These are phyloP conservation scores for Lophius americanus DNA, from an alignment of 2,797 vertebrate species.

Conservation along the genomic window DNA sequence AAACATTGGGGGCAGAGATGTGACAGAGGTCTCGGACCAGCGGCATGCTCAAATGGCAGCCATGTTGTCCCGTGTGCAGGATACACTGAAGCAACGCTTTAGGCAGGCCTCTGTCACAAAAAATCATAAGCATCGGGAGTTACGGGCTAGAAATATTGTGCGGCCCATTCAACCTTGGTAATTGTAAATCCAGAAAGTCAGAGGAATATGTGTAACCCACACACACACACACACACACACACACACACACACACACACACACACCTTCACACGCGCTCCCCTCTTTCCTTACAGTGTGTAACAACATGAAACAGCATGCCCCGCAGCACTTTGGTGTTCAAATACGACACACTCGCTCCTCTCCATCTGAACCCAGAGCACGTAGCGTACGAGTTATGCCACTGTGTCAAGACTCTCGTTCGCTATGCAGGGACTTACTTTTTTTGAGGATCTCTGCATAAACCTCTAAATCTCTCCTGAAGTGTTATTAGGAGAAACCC, in stretches of 20 bases:
- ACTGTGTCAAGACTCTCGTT: conserved; percentile 67
- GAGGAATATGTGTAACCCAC: conserved; percentile 60
- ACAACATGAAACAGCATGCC: conserved; percentile 70
- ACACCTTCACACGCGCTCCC: conserved; percentile 38
- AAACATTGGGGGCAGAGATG: background rate
- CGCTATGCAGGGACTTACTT: conserved; percentile 54
- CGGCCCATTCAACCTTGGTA: conserved; percentile 63
- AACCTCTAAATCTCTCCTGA: conserved; percentile 72
- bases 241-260: conserved; percentile 17
- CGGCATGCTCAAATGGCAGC: conserved; percentile 25
- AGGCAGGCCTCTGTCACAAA: conserved; percentile 54
- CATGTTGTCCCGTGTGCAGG: conserved; percentile 25
- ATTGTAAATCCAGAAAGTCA: conserved; percentile 60
- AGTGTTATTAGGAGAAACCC: conserved; percentile 65
- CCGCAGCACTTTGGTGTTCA: conserved; percentile 70
- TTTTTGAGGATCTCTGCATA: conserved; percentile 50
- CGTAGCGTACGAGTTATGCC: conserved; percentile 67
- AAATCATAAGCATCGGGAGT: conserved; percentile 46
- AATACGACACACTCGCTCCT: conserved; percentile 54
- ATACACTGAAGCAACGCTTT: conserved; percentile 33
- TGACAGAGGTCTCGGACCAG: conserved; percentile 19
- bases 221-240: conserved; percentile 30
- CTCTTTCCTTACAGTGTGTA: conserved; percentile 58
- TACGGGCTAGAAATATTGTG: conserved; percentile 50
- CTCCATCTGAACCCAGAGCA: conserved; percentile 71